A percentile compares a stretch with the other conserved stretches of the same genome.
These are phyloP conservation scores for Darevskia mixta DNA, from an alignment of 2,797 vertebrate species.

Conservation along the genomic window DNA sequence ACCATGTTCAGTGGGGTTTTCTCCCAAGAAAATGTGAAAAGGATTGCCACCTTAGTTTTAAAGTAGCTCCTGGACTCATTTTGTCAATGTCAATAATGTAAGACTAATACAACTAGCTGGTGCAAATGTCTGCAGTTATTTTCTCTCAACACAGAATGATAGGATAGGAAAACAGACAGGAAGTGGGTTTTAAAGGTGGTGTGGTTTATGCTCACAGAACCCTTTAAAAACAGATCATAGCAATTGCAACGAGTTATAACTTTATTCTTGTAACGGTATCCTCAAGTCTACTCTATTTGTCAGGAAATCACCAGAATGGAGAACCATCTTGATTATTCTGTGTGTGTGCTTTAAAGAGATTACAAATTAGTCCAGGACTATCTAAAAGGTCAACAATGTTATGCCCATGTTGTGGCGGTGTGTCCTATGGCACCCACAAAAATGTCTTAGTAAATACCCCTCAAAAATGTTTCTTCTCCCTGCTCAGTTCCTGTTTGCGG, in stretches of 20 bases:
- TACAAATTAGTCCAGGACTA: conserved; percentile 19
- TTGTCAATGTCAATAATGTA: neutral
- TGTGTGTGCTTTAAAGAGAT: neutral
- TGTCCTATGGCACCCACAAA: no score
- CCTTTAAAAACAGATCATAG: neutral
- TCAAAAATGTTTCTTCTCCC: no score
- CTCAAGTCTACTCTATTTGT: neutral
- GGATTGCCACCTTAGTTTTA: neutral
- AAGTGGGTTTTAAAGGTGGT: no score
- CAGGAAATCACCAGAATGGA: neutral
- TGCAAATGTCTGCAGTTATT: neutral
- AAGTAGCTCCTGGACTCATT: neutral
- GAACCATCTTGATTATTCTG: neutral
- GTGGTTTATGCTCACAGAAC: neutral
- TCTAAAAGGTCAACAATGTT: neutral
- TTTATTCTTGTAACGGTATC: neutral
- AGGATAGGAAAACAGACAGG: fast-evolving
- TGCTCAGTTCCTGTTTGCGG: no score
- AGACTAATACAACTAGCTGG: neutral
- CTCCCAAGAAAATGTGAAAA: neutral
- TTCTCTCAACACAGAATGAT: neutral
- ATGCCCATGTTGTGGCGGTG: no score
- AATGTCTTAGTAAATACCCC: no score
- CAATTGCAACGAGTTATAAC: neutral
- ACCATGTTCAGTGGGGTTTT: neutral